Evolutionary conservation across 2,888 invertebrate genomes (phyloP).

Genomic region (Hipparchia sbordonii): DNA sequence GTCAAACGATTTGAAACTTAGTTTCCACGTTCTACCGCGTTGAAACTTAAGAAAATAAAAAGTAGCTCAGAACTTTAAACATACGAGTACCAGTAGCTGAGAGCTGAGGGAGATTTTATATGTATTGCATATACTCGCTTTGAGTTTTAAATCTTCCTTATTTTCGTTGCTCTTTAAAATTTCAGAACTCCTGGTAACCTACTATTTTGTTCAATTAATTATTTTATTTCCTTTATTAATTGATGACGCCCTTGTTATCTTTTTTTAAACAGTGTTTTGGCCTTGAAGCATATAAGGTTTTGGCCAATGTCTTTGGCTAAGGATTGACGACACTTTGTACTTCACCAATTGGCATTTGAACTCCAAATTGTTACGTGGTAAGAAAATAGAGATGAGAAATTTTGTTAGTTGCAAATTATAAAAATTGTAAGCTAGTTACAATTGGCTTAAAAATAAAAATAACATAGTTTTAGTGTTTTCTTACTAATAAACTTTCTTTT

Average conservation of each 20-base stretch:
- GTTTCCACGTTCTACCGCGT: too few relatives aligned
- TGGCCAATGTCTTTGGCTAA: neutral
- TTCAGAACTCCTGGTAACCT: too few relatives aligned
- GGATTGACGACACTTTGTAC: neutral
- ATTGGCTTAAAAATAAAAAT: constrained; percentile 24
- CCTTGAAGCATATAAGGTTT: neutral
- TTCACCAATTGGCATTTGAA: constrained; percentile 1
- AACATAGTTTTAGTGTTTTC: constrained; percentile 17
- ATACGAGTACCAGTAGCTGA: too few relatives aligned
- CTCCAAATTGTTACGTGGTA: constrained; percentile 8
- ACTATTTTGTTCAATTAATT: too few relatives aligned
- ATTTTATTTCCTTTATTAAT: neutral
- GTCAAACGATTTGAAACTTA: too few relatives aligned
- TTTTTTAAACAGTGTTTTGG: neutral
- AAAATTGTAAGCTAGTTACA: constrained; percentile 13
- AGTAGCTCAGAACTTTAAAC: too few relatives aligned
- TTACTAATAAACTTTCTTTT: neutral
- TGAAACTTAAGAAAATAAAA: too few relatives aligned
- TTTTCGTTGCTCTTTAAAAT: too few relatives aligned
- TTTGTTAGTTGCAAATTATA: neutral
- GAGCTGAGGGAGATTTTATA: too few relatives aligned
- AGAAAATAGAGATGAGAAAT: neutral
- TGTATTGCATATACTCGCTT: too few relatives aligned
- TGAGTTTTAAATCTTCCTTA: too few relatives aligned
- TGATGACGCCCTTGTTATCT: too few relatives aligned